Conservation (phyloP, 2,888 invertebrate species). For the Nephrotoma guestfalica region DNA sequence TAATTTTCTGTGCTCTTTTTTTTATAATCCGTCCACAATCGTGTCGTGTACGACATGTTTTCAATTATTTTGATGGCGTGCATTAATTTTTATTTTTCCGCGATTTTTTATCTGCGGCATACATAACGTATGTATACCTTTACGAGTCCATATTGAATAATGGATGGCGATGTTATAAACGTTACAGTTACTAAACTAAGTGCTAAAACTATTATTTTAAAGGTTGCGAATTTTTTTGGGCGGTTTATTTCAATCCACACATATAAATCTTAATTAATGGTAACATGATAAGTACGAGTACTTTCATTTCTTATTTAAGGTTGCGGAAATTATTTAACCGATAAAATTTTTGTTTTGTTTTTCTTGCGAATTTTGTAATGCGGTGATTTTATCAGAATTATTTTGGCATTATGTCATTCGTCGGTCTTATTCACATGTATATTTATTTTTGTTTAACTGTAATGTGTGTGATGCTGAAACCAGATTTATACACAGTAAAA, state of each 20-base stretch:
- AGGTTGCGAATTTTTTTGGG: neutral
- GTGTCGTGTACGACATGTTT: neutral
- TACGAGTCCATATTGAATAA: too few species aligned
- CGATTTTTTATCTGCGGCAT: neutral
- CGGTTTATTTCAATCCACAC: neutral
- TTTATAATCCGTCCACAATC: neutral
- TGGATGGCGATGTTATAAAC: neutral
- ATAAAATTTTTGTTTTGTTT: neutral
- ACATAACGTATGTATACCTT: neutral
- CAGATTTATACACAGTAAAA: neutral
- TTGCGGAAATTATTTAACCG: neutral
- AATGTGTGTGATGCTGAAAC: neutral
- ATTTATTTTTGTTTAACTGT: neutral
- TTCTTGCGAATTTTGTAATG: neutral
- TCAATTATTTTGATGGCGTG: neutral
- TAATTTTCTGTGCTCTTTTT: neutral
- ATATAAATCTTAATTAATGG: neutral
- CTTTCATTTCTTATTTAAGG: neutral
- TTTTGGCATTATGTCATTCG: neutral
- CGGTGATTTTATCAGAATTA: neutral
- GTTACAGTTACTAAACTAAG: neutral
- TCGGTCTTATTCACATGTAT: neutral
- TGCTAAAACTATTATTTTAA: neutral
- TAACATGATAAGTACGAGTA: neutral
- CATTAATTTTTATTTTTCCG: neutral